A percentile compares a stretch with the other conserved stretches of the same genome.
These are phyloP conservation scores for Burhinus bistriatus DNA, from an alignment of 2,113 vertebrate genomes.

Conservation along the genomic window DNA sequence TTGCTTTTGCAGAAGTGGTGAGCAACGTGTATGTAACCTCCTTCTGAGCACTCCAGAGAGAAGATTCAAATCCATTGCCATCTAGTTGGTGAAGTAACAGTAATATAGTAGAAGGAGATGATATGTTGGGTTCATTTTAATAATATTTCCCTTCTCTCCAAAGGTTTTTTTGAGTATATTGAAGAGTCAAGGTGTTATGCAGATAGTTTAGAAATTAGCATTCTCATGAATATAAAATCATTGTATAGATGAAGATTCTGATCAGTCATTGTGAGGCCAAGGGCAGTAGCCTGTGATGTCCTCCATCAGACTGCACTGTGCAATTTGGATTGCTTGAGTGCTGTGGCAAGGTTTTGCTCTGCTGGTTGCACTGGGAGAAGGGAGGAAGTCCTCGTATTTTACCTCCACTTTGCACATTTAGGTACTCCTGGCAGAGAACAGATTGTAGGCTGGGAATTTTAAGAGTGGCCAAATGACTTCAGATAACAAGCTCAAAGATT, in stretches of 20 bases:
- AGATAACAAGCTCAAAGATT: neutral
- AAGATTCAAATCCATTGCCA: constrained; percentile 17
- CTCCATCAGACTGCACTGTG: neutral
- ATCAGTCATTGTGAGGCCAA: neutral
- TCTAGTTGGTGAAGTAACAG: constrained; percentile 27
- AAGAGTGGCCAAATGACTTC: neutral
- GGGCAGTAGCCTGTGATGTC: neutral
- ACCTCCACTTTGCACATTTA: neutral
- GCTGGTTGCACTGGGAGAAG: neutral
- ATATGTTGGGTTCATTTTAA: constrained; percentile 46
- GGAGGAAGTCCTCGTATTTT: neutral
- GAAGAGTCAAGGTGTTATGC: neutral
- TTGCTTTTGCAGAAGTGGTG: neutral
- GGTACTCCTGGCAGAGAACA: neutral
- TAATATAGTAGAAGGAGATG: neutral
- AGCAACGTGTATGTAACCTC: neutral
- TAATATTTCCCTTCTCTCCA: constrained; percentile 13
- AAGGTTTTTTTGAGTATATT: neutral
- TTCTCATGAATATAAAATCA: constrained; percentile 49
- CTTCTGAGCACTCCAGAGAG: constrained; percentile 11
- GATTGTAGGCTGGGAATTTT: neutral
- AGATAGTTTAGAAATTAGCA: constrained; percentile 32
- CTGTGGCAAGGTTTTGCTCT: neutral
- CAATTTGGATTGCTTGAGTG: neutral
- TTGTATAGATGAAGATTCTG: neutral